These are phyloP conservation scores for Lagopus muta DNA, from an alignment of 2,113 vertebrate species.

Conservation along the genomic window DNA sequence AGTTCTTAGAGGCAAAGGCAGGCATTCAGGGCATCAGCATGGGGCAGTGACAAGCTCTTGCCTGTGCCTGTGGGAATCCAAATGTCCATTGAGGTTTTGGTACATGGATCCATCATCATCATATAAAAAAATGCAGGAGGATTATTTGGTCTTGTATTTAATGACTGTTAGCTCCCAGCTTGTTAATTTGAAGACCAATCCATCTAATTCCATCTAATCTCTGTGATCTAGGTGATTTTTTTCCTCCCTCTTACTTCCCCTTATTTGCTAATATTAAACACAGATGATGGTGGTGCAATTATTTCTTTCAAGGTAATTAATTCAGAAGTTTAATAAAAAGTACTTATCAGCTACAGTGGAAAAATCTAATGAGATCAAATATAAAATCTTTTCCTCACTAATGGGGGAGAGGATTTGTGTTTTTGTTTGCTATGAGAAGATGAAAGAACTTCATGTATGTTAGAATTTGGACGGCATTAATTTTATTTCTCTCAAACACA, in stretches of 20 bases:
- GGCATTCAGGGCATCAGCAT: neutral
- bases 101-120: fast-evolving
- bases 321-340: neutral
- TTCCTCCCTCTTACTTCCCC: neutral
- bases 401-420: neutral
- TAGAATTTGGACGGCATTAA: neutral
- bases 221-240: neutral
- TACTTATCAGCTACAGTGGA: neutral
- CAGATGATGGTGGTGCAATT: neutral
- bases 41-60: neutral
- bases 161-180: neutral
- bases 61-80: neutral
- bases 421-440: neutral
- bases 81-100: neutral
- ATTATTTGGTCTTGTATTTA: neutral
- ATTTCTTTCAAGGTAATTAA: neutral
- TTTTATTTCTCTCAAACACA: neutral
- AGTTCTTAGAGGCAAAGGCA: fast-evolving
- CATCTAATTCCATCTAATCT: neutral
- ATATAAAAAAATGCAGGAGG: neutral
- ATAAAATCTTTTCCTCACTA: neutral
- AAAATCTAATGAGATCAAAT: neutral
- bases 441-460: neutral
- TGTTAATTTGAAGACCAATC: neutral
- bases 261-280: neutral